A percentile compares a stretch with the other conserved stretches of the same genome.
Evolutionary conservation across 2,113 vertebrate species (phyloP).

Genomic region (Cichladusa arquata): DNA sequence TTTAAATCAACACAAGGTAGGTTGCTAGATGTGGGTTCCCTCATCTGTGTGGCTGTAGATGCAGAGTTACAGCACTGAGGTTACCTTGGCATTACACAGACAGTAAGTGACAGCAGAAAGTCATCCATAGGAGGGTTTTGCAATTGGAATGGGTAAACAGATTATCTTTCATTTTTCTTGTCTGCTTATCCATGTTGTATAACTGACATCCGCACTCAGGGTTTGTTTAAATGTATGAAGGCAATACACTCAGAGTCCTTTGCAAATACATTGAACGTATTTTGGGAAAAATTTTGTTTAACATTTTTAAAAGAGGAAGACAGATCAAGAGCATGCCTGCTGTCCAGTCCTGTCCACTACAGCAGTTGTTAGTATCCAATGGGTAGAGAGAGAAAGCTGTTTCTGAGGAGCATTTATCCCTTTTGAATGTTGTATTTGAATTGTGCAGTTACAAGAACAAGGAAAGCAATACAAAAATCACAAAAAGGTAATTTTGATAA

Average conservation of each 20-base stretch:
- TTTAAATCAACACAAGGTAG: background rate
- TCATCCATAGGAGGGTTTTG: background rate
- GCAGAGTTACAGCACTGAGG: background rate
- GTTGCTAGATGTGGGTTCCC: background rate
- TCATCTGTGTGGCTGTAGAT: background rate
- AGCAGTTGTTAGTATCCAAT: background rate
- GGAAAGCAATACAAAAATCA: background rate
- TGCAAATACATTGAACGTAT: background rate
- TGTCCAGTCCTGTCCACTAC: background rate
- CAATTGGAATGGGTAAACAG: background rate
- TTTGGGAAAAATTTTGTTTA: background rate
- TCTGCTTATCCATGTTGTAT: background rate
- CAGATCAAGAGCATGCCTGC: background rate
- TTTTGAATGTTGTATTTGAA: background rate
- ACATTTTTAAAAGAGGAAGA: background rate
- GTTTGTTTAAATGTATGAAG: background rate
- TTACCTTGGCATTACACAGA: background rate
- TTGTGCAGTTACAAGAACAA: background rate
- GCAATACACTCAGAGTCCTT: background rate
- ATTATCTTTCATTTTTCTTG: background rate
- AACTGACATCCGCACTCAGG: background rate
- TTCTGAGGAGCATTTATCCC: background rate
- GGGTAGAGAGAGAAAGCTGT: background rate
- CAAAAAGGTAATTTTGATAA: background rate
- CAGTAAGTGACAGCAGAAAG: background rate